These are phyloP conservation scores for Agrotis exclamationis DNA, from an alignment of 2,888 invertebrate species.

Conservation along the genomic window DNA sequence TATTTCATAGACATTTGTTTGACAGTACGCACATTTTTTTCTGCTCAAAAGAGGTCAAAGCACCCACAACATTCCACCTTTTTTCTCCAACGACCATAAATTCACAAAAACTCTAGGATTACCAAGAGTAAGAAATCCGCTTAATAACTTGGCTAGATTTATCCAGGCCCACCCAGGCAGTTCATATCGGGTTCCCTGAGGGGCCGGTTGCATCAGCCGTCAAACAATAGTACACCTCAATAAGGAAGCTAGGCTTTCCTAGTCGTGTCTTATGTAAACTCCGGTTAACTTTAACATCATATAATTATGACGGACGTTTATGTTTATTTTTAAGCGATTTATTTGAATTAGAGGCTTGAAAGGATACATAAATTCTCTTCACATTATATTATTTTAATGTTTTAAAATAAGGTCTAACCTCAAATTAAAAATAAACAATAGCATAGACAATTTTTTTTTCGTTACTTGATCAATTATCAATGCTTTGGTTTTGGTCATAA, in stretches of 20 bases:
- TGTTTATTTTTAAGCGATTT: conserved; percentile 24
- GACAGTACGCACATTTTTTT: background rate
- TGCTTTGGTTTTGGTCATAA: too few relatives aligned
- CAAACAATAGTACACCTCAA: conserved; percentile 65
- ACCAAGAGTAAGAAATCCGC: conserved; percentile 37
- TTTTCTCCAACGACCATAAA: conserved; percentile 35
- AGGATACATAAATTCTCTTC: background rate
- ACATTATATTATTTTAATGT: too few relatives aligned
- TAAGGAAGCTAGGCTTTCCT: conserved; percentile 67
- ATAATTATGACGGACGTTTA: conserved; percentile 47
- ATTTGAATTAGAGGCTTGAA: conserved; percentile 11
- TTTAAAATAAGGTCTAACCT: too few relatives aligned
- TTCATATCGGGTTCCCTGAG: conserved; percentile 59
- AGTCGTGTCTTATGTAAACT: conserved; percentile 62
- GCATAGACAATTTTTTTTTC: too few relatives aligned
- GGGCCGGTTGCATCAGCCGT: conserved; percentile 66
- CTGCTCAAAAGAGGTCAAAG: conserved; percentile 3
- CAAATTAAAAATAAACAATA: too few relatives aligned
- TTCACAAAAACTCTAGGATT: conserved; percentile 26
- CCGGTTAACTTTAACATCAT: conserved; percentile 40
- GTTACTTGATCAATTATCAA: too few relatives aligned
- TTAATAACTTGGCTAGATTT: conserved; percentile 36
- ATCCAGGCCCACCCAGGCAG: conserved; percentile 65
- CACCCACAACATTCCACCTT: background rate
- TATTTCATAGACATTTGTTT: conserved; percentile 10